phyloP scores from a whole-genome alignment of 1,140 invertebrate species.

The Dendrolimus kikuchii region DNA sequence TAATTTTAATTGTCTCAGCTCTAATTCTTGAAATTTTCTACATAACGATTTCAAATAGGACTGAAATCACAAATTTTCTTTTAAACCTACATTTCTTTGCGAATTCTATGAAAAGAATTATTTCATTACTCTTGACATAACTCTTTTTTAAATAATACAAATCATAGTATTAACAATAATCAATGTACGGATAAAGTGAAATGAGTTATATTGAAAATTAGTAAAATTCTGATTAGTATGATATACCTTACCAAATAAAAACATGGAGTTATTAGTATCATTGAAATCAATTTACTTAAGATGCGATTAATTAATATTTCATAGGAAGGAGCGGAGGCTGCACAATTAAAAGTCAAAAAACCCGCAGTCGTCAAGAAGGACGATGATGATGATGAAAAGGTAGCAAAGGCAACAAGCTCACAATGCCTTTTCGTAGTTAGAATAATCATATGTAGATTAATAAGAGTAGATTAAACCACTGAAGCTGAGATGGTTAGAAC shows the following conservation, averaged over 20 bases:
- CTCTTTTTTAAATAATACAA: neutral
- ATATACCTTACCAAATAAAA: too few relatives aligned
- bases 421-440: slow-evolving; percentile 11
- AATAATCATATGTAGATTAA: slow-evolving; percentile 7
- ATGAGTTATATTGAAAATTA: too few relatives aligned
- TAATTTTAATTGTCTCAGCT: slow-evolving; percentile 55
- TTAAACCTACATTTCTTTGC: too few relatives aligned
- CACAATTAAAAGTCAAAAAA: slow-evolving; percentile 63
- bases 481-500: slow-evolving; percentile 24
- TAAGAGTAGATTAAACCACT: slow-evolving; percentile 2
- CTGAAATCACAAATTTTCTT: neutral
- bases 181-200: too few relatives aligned
- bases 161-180: neutral
- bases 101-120: too few relatives aligned
- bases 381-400: slow-evolving; percentile 45
- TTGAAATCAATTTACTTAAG: slow-evolving; percentile 3
- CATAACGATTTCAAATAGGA: slow-evolving; percentile 2
- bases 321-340: slow-evolving; percentile 60
- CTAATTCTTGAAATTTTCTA: slow-evolving; percentile 2
- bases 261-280: too few relatives aligned
- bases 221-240: too few relatives aligned
- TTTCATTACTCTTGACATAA: too few relatives aligned
- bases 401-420: slow-evolving; percentile 26
- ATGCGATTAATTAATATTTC: slow-evolving; percentile 15
- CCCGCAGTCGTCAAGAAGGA: slow-evolving; percentile 58